Base-by-base conservation (phyloP, 2,888 invertebrate genomes). In the Watsonalla binaria region DNA sequence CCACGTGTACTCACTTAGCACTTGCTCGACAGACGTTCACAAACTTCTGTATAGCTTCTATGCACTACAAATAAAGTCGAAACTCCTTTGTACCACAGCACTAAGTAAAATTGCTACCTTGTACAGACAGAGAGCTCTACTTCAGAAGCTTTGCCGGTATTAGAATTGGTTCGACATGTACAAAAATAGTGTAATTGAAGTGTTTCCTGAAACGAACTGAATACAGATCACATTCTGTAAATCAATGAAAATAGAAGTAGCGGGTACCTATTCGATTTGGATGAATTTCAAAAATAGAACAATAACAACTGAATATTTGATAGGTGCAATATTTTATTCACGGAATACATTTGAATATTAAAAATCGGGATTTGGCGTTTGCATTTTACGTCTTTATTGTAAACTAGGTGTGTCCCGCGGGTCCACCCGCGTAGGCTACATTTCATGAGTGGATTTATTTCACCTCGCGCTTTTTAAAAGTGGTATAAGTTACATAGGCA, bases 1-100 rank as follows among this genome's bases (percentile, higher is more conserved):
- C 85, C 85, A 86, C 88, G 86, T 85, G 88, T 83, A 82, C 72
- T 84, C 85, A 88, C 90, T 89, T 89, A 89, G 81, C 84, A 80
- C 83, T 79, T 74, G 65, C 68, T 74, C 75, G 80, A 79, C 78
- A 78, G 72, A 75, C 71, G 70, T 67, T 72, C 69, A 67, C 70
- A 71, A 76, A 78, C 64, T 66, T 60, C 72, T 69, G 78, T 74
- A 69, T 70, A 69, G 71, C 73, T 66, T 66, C 71, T 72, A 68
- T 60, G n/a, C 54, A 58, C 54, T 59, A 62, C 60, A 51, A 58
- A 67, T 77, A 86, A 74, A 79, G 85, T 70, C 72, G 76, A 81
- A 75, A 80, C 76, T 86, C 70, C 77, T 70, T 72, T 80, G 77
- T 70, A 60, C 59, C 54, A 53, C 54, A 57, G 62, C 62, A 58